phyloP scores from a whole-genome alignment of 2,888 invertebrate species.

The Patella caerulea region DNA sequence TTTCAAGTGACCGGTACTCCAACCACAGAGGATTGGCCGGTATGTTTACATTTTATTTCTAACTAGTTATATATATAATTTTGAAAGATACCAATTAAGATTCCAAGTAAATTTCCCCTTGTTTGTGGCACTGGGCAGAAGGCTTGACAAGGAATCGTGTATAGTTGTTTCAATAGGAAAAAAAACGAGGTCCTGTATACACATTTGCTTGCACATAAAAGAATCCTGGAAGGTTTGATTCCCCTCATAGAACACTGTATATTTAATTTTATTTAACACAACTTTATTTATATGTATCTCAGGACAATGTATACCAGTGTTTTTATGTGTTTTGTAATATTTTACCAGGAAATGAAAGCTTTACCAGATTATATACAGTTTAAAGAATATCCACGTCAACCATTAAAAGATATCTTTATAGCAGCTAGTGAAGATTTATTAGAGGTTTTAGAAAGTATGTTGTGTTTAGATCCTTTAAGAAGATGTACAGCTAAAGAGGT shows the following conservation, averaged over 20 bases:
- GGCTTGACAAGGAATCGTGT: no score
- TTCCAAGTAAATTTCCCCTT: neutral
- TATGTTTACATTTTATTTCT: conserved; percentile 67
- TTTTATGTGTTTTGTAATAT: no score
- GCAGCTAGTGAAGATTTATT: conserved; percentile 94
- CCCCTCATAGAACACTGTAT: no score
- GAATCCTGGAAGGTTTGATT: no score
- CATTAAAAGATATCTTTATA: conserved; percentile 92
- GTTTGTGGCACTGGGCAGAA: neutral
- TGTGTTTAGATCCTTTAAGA: conserved; percentile 86
- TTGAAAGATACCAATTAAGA: neutral
- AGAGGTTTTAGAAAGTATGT: conserved; percentile 82
- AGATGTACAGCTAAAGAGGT: conserved; percentile 84
- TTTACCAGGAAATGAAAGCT: conserved; percentile 53
- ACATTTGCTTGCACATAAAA: no score
- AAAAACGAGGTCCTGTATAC: no score
- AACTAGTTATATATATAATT: no score
- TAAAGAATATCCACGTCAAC: conserved; percentile 87
- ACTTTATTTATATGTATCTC: no score
- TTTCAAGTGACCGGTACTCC: conserved; percentile 96
- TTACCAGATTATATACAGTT: conserved; percentile 94
- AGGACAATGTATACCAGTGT: no score
- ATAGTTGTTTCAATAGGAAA: no score
- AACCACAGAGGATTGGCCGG: conserved; percentile 91
- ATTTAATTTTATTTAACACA: neutral